Evolutionary conservation across 2,888 invertebrate species (phyloP), one percentile per base, ranked within the genome.

Genomic region (Thera britannica): DNA sequence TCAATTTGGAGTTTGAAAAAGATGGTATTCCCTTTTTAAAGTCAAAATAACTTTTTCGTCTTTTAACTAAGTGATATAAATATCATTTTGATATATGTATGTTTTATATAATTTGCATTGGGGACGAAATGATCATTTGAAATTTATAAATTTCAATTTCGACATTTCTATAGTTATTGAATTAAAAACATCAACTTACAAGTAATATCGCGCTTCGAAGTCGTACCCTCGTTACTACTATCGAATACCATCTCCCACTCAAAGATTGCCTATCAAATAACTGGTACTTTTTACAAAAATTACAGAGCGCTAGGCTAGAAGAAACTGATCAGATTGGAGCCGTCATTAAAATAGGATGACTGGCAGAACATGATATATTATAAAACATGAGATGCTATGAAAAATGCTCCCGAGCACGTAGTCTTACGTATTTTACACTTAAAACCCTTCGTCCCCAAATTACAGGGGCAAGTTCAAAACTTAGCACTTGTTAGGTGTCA

Each of bases 401-500:
- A 78, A 84, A 83, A 76, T 80, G 86, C 83, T 80, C 77, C 79
- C 66, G 77, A 68, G 78, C 88, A 85, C 86, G 87, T 88, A 70
- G 86, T 80, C 81, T 67, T 34, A 61, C 49, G 66, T 60, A 62
- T 69, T 71, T 73, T 60, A 48, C 48, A 66, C 58, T 55, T 55
- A 58, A 49, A 48, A 62, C 12, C 56, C 61, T 58, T 62, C 89
- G 88, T 89, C 82, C 79, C 70, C 67, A 91, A 92, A 93, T 93
- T 92, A 92, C 87, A 90, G 89, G 87, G 90, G 79, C 81, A 79
- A 84, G 79, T 76, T 77, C 82, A 85, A 84, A 89, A 90, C 90
- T 92, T 93, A 92, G 90, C 93, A 90, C 92, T 90, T 81, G 85
- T 89, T 87, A 93, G 93, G 93, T 93, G 93, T 93, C 86, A 93